Evolutionary conservation across 1,140 invertebrate genomes (phyloP), one percentile per base, ranked within the genome.

Genomic region (Drosophila trapezifrons): DNA sequence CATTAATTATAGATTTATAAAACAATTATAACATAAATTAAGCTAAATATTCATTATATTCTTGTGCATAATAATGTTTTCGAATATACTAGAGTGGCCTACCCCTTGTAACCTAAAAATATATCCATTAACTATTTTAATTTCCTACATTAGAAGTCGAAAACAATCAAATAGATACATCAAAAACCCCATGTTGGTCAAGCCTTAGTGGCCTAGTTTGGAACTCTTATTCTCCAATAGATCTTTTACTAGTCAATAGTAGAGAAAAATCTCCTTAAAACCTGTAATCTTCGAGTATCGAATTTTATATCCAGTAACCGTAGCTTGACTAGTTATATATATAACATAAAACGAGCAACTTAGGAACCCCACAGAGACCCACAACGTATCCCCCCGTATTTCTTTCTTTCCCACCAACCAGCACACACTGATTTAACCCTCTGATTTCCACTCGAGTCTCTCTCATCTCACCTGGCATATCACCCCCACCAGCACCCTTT

Each of bases 321-420:
- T 71, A 71, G 67, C 51, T 56, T 70, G 22, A 57, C 25, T 71
- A 70, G 67, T 45, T 70, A 5, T 29, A 47, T 32, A 49, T 25
- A 38, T 6, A 15, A 15, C 6, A 8, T 32, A 51, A 22, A 22
- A 55, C 37, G 27, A 70, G 20, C 43, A 45, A 58, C 64, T 35
- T 71, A 71, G 69, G 52, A 55, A 71, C 43, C 67, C 69, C 20
- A 71, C 67, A 70, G 47, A 57, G 43, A 71, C 42, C 67, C 67
- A 47, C 66, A 46, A 54, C 10, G 32, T 40, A 49, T 71, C 27
- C 65, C 29, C 22, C 51, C 4, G 5, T 45, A 37, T 67, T 49
- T 49, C 20, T 32, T 56, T 42, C 27, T 20, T 18, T 71, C 49
- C 32, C 7, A 52, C 32, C 6, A 10, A n/a, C 29, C 17, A 6